Percentiles rank a stretch among this genome's conserved stretches.
Evolutionary conservation across 2,888 invertebrate genomes (phyloP).

Genomic region (Ornithoptera alexandrae): DNA sequence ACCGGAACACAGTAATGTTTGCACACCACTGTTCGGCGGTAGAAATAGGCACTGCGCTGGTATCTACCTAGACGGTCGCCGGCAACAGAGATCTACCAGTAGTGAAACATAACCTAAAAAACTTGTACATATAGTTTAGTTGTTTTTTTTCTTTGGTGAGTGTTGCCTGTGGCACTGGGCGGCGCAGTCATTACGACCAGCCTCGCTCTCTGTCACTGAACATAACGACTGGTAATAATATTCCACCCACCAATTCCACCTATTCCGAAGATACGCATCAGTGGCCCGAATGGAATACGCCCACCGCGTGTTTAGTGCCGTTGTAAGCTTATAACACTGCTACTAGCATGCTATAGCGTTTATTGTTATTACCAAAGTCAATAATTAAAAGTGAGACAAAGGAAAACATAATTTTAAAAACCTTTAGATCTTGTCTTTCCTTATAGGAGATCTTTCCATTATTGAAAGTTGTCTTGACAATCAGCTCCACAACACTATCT

Average conservation of each 20-base stretch:
- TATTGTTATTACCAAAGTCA: not conserved
- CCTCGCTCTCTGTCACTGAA: conserved; percentile 61
- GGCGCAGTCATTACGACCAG: conserved; percentile 53
- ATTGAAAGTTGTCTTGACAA: too few species aligned
- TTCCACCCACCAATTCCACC: conserved; percentile 76
- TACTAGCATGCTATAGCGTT: conserved; percentile 6
- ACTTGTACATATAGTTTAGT: not conserved
- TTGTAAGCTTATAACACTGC: conserved; percentile 22
- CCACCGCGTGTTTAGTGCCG: conserved; percentile 42
- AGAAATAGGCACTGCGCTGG: too few species aligned
- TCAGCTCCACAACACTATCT: too few species aligned
- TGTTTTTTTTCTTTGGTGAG: conserved; percentile 31
- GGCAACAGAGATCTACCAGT: too few species aligned
- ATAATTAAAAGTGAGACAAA: not conserved
- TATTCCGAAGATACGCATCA: conserved; percentile 74
- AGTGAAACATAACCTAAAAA: not conserved
- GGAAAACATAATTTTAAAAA: too few species aligned
- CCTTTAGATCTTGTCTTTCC: too few species aligned
- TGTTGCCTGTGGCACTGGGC: conserved; percentile 48
- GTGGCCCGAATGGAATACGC: conserved; percentile 59
- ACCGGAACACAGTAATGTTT: too few species aligned
- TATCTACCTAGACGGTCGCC: too few species aligned
- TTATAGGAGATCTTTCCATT: too few species aligned
- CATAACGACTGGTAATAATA: conserved; percentile 67
- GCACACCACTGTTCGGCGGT: too few species aligned